phyloP scores from a whole-genome alignment of 2,888 invertebrate species.

The Pachydiplax longipennis region DNA sequence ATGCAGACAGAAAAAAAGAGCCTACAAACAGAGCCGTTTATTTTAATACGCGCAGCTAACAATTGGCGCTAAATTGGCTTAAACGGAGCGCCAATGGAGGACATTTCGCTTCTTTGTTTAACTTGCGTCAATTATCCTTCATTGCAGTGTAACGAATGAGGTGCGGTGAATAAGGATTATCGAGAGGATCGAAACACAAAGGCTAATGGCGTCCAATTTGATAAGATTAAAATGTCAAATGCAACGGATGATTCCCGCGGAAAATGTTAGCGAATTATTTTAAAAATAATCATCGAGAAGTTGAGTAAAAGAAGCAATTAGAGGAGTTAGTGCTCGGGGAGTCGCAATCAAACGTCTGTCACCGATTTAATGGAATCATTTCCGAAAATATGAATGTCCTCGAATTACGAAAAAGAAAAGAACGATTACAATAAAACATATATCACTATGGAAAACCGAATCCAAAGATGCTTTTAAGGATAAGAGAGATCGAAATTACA shows the following conservation, averaged over 20 bases:
- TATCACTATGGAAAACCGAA: too few relatives aligned
- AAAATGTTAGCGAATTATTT: slow-evolving; percentile 27
- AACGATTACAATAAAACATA: too few relatives aligned
- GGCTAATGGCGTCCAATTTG: slow-evolving; percentile 44
- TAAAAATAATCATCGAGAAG: neutral
- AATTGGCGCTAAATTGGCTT: neutral
- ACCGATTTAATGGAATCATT: neutral
- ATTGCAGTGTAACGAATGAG: slow-evolving; percentile 35
- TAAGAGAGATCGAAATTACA: too few relatives aligned
- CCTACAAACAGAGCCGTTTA: neutral
- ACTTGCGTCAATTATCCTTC: slow-evolving; percentile 35
- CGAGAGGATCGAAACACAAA: neutral
- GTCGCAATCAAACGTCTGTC: neutral
- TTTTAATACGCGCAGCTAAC: neutral
- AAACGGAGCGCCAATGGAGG: neutral
- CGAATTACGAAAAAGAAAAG: too few relatives aligned
- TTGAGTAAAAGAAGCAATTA: neutral
- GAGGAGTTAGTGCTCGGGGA: neutral
- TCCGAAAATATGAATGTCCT: too few relatives aligned
- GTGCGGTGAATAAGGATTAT: slow-evolving; percentile 42
- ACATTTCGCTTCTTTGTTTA: slow-evolving; percentile 19
- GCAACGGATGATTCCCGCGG: slow-evolving; percentile 22
- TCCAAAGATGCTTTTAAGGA: too few relatives aligned
- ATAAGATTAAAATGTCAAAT: slow-evolving; percentile 40
- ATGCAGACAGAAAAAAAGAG: neutral